Evolutionary conservation across 2,888 invertebrate species (phyloP), one percentile per base, ranked within the genome.

Genomic region (Cheilosia soror): DNA sequence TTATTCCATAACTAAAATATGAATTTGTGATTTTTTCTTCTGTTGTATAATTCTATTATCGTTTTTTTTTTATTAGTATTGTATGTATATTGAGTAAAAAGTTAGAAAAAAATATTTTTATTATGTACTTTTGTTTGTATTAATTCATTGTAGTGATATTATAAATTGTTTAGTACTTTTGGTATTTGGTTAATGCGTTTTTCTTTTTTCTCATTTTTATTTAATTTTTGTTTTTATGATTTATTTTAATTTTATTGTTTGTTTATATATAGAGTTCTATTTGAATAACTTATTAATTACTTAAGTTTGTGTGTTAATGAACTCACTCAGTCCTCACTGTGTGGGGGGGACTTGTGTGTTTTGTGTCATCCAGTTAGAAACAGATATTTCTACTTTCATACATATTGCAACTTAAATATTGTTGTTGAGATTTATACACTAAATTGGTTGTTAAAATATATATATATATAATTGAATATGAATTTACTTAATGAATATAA

Each of bases 31-130:
- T 42, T 60, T 53, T 62, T 69, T 71, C 51, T 82, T 31, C 58
- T 69, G 25, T 66, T 80, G 77, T 82, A 86, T 82, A 86, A 77
- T 78, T 86, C 78, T 86, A 63, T 81, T 86, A 72, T 81, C 63
- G 49, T 20, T 66, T 81, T 65, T 75, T 53, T 72, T 72, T 77
- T 73, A 77, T 82, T 73, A 86, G 77, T 82, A 82, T 78, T 81
- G 86, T 86, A 86, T 81, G 86, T 86, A 82, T 86, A 86, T 82
- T 82, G 82, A 86, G 86, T 86, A 86, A 86, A 86, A 86, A 86
- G 86, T 82, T 86, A 86, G 86, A 86, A 86, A 86, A 86, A 86
- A 86, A 86, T 86, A 86, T 82, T 68, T 83, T 81, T 86, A 73
- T 82, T 78, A 20, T 20, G 20, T 20, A 65, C 42, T 73, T 82